Percentiles rank a stretch among this genome's conserved stretches.
These are phyloP conservation scores for Excalfactoria chinensis DNA, from an alignment of 2,113 vertebrate genomes.

Conservation along the genomic window DNA sequence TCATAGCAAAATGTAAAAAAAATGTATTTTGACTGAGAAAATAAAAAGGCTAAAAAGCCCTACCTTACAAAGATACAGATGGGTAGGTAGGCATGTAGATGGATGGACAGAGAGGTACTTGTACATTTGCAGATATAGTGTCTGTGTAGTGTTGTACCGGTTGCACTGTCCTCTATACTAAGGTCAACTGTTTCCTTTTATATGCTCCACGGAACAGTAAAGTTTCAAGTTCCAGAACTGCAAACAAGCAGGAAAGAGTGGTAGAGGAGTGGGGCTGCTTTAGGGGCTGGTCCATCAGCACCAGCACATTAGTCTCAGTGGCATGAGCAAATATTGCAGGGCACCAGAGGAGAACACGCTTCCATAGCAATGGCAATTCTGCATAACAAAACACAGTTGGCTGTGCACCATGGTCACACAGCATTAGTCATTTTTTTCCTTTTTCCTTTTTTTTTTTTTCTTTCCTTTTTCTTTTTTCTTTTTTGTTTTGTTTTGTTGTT, in stretches of 20 bases:
- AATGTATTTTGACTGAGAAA: not conserved
- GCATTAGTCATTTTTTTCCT: not conserved
- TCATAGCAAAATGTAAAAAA: not conserved
- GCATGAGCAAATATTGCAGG: not conserved
- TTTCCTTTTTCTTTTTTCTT: not conserved
- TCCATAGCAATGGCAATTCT: not conserved
- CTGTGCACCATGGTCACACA: rapidly evolving
- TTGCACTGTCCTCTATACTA: not conserved
- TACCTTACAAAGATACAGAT: not conserved
- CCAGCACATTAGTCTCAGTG: not conserved
- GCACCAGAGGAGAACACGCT: not conserved
- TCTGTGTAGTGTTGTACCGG: not conserved
- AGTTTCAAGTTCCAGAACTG: not conserved
- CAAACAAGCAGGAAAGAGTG: not conserved
- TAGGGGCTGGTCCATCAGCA: not conserved
- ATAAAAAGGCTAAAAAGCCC: not conserved
- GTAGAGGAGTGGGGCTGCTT: not conserved
- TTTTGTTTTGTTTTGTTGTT: not conserved
- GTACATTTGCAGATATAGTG: not conserved
- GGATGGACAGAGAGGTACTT: not conserved
- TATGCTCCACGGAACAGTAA: not conserved
- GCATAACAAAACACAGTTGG: not conserved
- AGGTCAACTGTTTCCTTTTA: not conserved
- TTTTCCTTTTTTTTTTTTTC: no score
- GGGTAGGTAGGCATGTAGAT: not conserved